phyloP scores from a whole-genome alignment of 2,888 invertebrate species.

The Chirona hameri region DNA sequence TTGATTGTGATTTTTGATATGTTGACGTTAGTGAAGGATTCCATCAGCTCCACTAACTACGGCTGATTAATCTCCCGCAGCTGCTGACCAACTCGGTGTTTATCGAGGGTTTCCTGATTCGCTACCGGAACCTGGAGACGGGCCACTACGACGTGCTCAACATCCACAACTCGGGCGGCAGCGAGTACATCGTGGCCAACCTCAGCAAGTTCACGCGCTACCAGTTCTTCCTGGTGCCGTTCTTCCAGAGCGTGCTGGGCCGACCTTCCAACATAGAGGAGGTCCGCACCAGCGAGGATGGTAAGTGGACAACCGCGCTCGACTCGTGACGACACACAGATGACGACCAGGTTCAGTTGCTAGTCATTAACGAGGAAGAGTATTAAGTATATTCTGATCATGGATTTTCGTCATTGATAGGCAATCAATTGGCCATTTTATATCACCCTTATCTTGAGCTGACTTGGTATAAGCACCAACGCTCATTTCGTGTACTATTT shows the following conservation, averaged over 20 bases:
- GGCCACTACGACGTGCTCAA: slow-evolving; percentile 42
- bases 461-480: too few relatives aligned
- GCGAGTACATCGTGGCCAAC: slow-evolving; percentile 70
- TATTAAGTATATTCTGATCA: background rate
- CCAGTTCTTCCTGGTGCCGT: slow-evolving; percentile 88
- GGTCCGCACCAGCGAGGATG: slow-evolving; percentile 81
- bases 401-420: too few relatives aligned
- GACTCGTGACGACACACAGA: slow-evolving; percentile 51
- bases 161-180: slow-evolving; percentile 55
- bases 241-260: slow-evolving; percentile 80
- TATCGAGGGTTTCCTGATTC: slow-evolving; percentile 67
- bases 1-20: background rate
- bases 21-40: background rate
- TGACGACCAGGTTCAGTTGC: slow-evolving; percentile 56
- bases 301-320: slow-evolving; percentile 44
- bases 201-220: slow-evolving; percentile 82
- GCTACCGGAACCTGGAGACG: slow-evolving; percentile 62
- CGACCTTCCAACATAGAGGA: slow-evolving; percentile 86
- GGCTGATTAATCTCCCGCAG: background rate
- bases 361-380: background rate
- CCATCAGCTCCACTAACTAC: background rate
- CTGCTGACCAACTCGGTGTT: slow-evolving; percentile 48
- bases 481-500: too few relatives aligned
- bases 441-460: too few relatives aligned
- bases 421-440: too few relatives aligned